Base-by-base conservation (phyloP, 2,888 invertebrate genomes). In the Phortica okadai region DNA sequence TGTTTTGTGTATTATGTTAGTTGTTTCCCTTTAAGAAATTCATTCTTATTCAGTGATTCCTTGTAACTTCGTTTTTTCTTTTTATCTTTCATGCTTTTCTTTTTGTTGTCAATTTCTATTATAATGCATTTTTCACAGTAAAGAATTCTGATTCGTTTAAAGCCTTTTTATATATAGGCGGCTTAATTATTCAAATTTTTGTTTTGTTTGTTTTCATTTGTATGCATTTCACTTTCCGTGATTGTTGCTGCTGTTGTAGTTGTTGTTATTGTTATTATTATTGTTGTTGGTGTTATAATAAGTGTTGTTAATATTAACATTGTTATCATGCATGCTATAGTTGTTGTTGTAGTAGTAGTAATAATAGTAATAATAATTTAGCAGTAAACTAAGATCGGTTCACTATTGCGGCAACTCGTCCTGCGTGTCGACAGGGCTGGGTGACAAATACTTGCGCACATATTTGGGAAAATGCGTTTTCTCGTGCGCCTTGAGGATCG, bases 381-480 rank as follows among this genome's bases (percentile, higher is more conserved):
- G 89, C 86, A 91, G 91, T 90, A 90, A 90, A 90, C 90, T 89
- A 90, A 89, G 89, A 88, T 91, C 91, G 89, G 88, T 91, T 91
- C 91, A 92, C 93, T 95, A 95, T 92, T 95, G 95, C 87, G 95
- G 95, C 90, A 95, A 94, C 91, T 96, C 96, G 92, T 96, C 96
- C 91, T 95, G 95, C 78, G 95, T 95, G 91, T 96, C 96, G 86
- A 96, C 94, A 83, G 96, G 96, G 91, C 95, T 96, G 83, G 97
- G 96, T 88, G 97, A 97, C 86, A 97, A 93, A 93, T 96, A 97
- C 93, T 97, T 97, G 88, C 97, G 94, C 90, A 96, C 96, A 92
- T 96, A 97, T 92, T 97, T 97, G 83, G 97, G 97, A 92, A 96
- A 97, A 92, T 97, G 97, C 81, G 97, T 97, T 92, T 97, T 97